Evolutionary conservation across 2,888 invertebrate species (phyloP), one percentile per base, ranked within the genome.

Genomic region (Brachyopa scutellaris): DNA sequence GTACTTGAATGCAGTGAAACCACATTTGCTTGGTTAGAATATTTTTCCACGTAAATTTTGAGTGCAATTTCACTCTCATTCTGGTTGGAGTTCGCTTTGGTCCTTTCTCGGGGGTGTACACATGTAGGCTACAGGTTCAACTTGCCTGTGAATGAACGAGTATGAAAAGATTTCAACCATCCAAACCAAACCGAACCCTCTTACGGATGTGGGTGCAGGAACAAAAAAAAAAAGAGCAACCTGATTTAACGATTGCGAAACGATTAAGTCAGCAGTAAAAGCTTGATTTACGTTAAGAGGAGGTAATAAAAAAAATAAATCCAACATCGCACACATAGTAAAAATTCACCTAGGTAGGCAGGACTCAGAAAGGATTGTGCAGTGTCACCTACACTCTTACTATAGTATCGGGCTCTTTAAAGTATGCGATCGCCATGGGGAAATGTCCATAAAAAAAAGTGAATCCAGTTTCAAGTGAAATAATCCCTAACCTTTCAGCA

Each of bases 261-360:
- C 77, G 82, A 82, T 82, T 82, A 82, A 82, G 77, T 82, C 77
- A 82, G 82, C 82, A 82, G 77, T 82, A 77, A 82, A 72, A 77
- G 77, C 66, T 76, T 82, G 82, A 82, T 82, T 82, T 82, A 82
- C 76, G 80, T 70, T 61, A 76, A 77, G 77, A 59, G 82, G 59
- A 33, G 70, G 77, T 57, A 55, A 82, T 77, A 79, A 73, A 53
- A 72, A 33, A 57, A 45, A 51, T 31, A 59, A 49, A 70, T 36
- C 45, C 26, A 36, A 19, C 26, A 36, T 42, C 53, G 59, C 53
- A 47, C 31, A 40, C 45, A 42, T 33, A 67, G 73, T 45, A 45
- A 49, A 79, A 74, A 74, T 47, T 13, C 45, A 49, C 31, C 29
- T 33, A 69, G 47, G 45, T 79, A 55, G 61, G 38, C 45, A 66